phyloP scores from a whole-genome alignment of 2,113 vertebrate genomes.

The Rhodinocichla rosea region DNA sequence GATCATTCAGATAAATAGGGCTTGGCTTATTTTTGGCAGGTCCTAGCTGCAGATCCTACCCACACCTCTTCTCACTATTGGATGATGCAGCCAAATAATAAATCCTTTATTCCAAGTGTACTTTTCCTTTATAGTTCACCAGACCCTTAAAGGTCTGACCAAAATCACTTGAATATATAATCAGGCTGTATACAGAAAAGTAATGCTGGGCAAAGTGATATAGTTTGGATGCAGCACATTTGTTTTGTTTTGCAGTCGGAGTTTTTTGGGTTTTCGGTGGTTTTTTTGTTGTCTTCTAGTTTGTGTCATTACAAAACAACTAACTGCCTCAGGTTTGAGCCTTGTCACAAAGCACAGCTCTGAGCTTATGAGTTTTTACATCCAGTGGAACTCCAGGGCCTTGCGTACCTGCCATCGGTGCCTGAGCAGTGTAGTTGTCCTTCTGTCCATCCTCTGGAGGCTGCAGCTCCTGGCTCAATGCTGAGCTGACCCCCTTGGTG shows the following conservation, averaged over 20 bases:
- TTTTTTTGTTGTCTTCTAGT: not conserved
- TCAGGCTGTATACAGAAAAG: not conserved
- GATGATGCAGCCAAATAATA: not conserved
- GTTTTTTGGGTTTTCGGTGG: accelerated
- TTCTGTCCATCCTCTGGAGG: not conserved
- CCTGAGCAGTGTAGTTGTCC: not conserved
- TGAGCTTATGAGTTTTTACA: not conserved
- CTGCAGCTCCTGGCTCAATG: not conserved
- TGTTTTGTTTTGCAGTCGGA: not conserved
- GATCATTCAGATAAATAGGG: slow-evolving; percentile 40
- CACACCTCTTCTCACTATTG: not conserved
- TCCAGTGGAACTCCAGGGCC: accelerated
- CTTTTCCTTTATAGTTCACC: not conserved
- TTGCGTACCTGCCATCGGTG: accelerated
- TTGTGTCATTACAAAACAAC: not conserved
- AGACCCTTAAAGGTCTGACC: not conserved
- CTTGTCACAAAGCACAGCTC: not conserved
- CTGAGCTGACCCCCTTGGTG: not conserved
- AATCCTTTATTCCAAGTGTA: not conserved
- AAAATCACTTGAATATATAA: not conserved
- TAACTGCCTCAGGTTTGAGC: not conserved
- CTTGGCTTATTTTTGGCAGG: slow-evolving; percentile 47
- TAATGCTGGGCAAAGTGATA: not conserved
- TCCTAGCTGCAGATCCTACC: not conserved
- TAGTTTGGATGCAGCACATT: not conserved